Evolutionary conservation across 2,797 vertebrate species (phyloP), one percentile per base, ranked within the genome.

Genomic region (Muraenolepis orangiensis): DNA sequence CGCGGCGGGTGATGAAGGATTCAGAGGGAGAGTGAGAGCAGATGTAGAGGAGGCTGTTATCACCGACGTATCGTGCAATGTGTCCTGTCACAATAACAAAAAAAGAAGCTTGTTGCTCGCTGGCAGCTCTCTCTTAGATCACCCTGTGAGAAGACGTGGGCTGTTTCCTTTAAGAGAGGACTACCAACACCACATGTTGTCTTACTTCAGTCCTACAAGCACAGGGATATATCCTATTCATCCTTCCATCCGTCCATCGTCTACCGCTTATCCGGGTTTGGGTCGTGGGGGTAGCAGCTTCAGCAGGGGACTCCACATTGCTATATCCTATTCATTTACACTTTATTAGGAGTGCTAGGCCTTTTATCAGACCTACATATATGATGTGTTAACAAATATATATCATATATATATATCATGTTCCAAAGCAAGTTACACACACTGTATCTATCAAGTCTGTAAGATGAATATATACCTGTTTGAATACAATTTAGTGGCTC

Each of bases 21-120:
- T 80, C 76, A 84, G 72, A 75, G 42, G 42, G 81, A 81, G 83
- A 83, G 16, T 31, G 7, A 46, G 26, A 66, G 78, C 72, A 76
- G 74, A 83, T 81, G 69, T 80, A 68, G 71, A 77, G 72, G 23
- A 14, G 32, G 75, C 72, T 75, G 77, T 81, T 80, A 77, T n/a
- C n/a, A 80, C 34, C 40, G 38, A 23, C 57, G 66, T 74, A 74
- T 66, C 68, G 82, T 75, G 76, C 72, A 74, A 83, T 76, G 78
- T 80, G 80, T 72, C 75, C 78, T 78, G 80, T 89, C 85, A 77
- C 61, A 75, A 40, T n/a, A n/a, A n/a, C n/a, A n/a, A n/a, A n/a
- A n/a, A n/a, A n/a, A n/a, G 2, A 46, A 80, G 80, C 83, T 79
- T 85, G 84, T 85, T 91, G 87, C 86, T 75, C 80, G 74, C 81